phyloP scores from a whole-genome alignment of 2,113 vertebrate genomes.

The Mesocricetus auratus region DNA sequence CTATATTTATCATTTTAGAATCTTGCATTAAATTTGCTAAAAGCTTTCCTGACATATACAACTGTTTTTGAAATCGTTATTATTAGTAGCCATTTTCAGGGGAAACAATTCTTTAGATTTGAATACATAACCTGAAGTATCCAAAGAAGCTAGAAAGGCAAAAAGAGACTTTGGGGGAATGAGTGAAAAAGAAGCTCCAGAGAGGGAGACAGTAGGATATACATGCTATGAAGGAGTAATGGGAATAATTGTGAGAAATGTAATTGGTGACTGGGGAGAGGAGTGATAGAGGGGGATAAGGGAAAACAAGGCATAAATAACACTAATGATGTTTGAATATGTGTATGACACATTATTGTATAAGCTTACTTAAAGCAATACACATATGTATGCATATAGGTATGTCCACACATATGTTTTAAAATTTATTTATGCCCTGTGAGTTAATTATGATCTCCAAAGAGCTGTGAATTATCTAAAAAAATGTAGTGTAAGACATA shows the following conservation, averaged over 20 bases:
- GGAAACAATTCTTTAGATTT: not conserved
- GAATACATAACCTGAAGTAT: not conserved
- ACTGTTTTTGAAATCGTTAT: not conserved
- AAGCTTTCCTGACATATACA: constrained; percentile 10
- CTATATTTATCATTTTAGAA: constrained; percentile 38
- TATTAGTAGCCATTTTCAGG: not conserved
- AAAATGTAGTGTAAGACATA: not conserved
- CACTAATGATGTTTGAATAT: not conserved
- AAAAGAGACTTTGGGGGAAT: not conserved
- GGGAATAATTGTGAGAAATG: not conserved
- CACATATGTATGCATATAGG: not conserved
- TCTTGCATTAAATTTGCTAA: constrained; percentile 55
- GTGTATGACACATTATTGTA: not conserved
- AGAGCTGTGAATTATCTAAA: not conserved
- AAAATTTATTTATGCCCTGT: not conserved
- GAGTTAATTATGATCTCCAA: not conserved
- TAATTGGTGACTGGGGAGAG: not conserved
- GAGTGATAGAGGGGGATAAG: not conserved
- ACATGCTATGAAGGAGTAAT: not conserved
- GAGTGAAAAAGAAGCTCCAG: not conserved
- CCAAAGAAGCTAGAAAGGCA: not conserved
- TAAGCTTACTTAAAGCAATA: not conserved
- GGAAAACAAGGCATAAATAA: not conserved
- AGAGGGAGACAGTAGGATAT: not conserved
- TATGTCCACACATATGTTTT: not conserved